phyloP scores from a whole-genome alignment of 2,888 invertebrate genomes.

The Encarsia formosa region DNA sequence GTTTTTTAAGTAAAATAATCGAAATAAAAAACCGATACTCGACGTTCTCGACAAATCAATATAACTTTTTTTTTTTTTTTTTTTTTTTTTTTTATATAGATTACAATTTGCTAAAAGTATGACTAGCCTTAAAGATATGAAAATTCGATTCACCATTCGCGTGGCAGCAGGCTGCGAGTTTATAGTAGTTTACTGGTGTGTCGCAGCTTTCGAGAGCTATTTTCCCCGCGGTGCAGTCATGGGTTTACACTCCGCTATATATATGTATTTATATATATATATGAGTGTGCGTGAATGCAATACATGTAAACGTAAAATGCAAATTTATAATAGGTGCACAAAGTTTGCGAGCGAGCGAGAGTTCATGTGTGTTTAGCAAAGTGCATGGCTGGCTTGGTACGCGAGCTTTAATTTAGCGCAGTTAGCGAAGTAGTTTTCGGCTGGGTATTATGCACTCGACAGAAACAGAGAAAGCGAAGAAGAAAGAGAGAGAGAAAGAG shows the following conservation, averaged over 20 bases:
- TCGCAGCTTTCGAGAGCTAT: no score
- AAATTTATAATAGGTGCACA: constrained; percentile 2
- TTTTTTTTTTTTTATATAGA: no score
- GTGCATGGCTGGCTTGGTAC: no score
- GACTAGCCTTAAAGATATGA: constrained; percentile 22
- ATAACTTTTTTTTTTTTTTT: no score
- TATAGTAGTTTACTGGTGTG: neutral
- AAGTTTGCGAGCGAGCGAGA: neutral
- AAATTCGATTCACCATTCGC: constrained; percentile 8
- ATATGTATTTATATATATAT: neutral
- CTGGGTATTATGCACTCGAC: no score
- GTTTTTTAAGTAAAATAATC: no score
- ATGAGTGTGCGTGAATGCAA: neutral
- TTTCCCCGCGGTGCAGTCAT: neutral
- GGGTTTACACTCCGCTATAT: neutral
- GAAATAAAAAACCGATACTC: no score
- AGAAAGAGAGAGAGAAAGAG: no score
- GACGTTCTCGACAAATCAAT: no score
- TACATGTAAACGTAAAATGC: constrained; percentile 9
- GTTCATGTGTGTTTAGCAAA: no score
- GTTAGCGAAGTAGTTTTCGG: constrained; percentile 17
- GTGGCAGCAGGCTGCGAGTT: constrained; percentile 15
- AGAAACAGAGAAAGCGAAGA: no score
- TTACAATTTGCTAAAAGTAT: constrained; percentile 20
- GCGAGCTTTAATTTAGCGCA: constrained; percentile 15